phyloP scores from a whole-genome alignment of 1,140 invertebrate species.

The Drosophila parvula region DNA sequence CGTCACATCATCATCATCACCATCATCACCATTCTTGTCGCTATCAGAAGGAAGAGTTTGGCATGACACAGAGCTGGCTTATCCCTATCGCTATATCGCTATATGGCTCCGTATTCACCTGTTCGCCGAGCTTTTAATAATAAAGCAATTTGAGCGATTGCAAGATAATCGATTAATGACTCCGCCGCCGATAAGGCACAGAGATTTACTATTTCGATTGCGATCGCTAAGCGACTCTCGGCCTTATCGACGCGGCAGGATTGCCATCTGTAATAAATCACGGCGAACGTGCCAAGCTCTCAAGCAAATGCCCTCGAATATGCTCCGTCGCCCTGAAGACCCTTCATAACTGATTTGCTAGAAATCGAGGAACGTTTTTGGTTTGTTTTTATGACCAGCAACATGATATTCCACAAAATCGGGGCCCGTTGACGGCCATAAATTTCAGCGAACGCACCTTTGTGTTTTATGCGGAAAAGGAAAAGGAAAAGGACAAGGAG shows the following conservation, averaged over 20 bases:
- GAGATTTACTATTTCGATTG: slow-evolving; percentile 44
- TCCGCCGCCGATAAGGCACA: slow-evolving; percentile 42
- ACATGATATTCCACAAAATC: slow-evolving; percentile 32
- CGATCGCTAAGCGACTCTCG: slow-evolving; percentile 12
- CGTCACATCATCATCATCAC: slow-evolving; percentile 27
- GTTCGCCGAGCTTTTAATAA: slow-evolving; percentile 25
- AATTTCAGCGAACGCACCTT: slow-evolving; percentile 58
- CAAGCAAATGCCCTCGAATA: slow-evolving; percentile 5
- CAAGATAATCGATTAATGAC: slow-evolving; percentile 63
- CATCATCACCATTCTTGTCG: not conserved
- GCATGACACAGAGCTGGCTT: slow-evolving; percentile 32
- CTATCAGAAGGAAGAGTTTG: slow-evolving; percentile 36
- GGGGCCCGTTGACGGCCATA: slow-evolving; percentile 40
- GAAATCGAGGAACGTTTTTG: slow-evolving; percentile 17
- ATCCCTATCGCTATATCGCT: slow-evolving; percentile 37
- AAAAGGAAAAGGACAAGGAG: slow-evolving; percentile 12
- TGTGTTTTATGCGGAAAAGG: slow-evolving; percentile 49
- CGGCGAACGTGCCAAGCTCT: slow-evolving; percentile 36
- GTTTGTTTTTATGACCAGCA: slow-evolving; percentile 11
- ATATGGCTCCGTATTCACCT: slow-evolving; percentile 12
- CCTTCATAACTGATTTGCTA: slow-evolving; percentile 53
- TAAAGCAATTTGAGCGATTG: slow-evolving; percentile 61
- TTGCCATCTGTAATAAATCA: slow-evolving; percentile 43
- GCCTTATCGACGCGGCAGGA: slow-evolving; percentile 32
- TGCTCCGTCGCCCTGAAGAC: slow-evolving; percentile 18